These are phyloP conservation scores for Chamaea fasciata DNA, from an alignment of 2,113 vertebrate species.

Conservation along the genomic window DNA sequence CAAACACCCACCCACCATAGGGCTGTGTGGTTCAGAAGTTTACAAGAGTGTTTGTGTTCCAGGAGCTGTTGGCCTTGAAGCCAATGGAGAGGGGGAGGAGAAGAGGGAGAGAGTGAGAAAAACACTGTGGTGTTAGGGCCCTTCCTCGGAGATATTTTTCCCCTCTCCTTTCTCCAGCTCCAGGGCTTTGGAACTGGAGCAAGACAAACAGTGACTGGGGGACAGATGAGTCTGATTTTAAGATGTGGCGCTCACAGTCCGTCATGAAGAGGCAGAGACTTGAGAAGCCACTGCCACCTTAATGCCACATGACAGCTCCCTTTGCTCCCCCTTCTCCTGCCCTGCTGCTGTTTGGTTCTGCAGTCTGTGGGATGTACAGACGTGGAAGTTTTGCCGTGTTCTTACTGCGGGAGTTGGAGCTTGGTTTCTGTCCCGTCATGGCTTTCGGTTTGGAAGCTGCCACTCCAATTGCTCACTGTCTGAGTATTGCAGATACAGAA, in stretches of 20 bases:
- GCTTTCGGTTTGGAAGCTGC: background rate
- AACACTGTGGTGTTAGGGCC: conserved; percentile 52
- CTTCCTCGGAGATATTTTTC: conserved; percentile 52
- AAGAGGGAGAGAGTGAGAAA: conserved; percentile 51
- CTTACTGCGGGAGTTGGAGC: background rate
- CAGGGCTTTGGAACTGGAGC: conserved; percentile 20
- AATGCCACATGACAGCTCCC: background rate
- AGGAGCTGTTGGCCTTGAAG: conserved; percentile 65
- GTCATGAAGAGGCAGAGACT: background rate
- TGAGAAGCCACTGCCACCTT: background rate
- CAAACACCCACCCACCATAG: conserved; percentile 68
- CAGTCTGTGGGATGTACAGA: background rate
- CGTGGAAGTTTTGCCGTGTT: background rate
- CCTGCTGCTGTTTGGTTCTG: background rate
- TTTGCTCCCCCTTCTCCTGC: background rate
- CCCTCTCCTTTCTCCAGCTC: conserved; percentile 12
- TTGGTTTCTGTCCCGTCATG: background rate
- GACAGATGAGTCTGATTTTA: background rate
- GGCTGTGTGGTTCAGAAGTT: conserved; percentile 71
- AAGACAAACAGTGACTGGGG: background rate
- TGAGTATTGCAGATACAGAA: conserved; percentile 3
- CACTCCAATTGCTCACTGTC: background rate
- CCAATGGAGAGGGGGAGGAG: conserved; percentile 45
- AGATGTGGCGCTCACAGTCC: background rate
- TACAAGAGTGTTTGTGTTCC: conserved; percentile 66